Base-by-base conservation (phyloP, 2,113 vertebrate genomes). In the Odontesthes bonariensis region DNA sequence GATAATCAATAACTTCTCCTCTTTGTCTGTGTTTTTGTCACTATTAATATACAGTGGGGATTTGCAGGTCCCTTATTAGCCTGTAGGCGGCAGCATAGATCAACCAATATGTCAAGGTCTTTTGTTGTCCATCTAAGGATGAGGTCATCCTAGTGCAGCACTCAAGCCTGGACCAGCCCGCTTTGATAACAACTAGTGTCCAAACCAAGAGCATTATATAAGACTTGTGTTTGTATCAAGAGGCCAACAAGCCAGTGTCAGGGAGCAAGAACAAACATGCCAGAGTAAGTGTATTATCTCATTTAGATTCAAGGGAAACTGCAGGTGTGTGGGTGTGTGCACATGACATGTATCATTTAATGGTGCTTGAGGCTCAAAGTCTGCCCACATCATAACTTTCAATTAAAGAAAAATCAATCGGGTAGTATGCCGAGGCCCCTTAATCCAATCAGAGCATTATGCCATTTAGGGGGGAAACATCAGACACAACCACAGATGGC, bases 111-210 rank as follows among this genome's bases (percentile, higher is more conserved):
- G 40, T 14, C 33, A 42, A 2, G n/a, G 8, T 64, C 82, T 77
- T 73, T 81, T 79, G 61, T 79, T 79, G 84, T 82, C 83, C 74
- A 58, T 81, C 31, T 52, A 68, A 74, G 42, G 83, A 91, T 93
- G 90, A 91, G 88, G 86, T 93, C 91, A 89, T 90, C 66, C 57
- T 82, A 53, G 87, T 88, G 88, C 90, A 90, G 66, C 77, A 85
- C 65, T 85, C 63, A 71, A 84, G 71, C 56, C 31, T 56, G 70
- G 75, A 81, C 82, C 75, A 78, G 53, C 66, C 51, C 57, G 4
- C 51, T 69, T 55, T 67, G 59, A 81, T 62, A 75, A n/a, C 67
- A 52, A 79, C 63, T 75, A 52, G 23, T 2, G 61, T 83, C 69
- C 65, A 59, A 52, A 46, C 56, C 23, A 59, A 64, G 63, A 64